A percentile compares a stretch with the other conserved stretches of the same genome.
phyloP scores from a whole-genome alignment of 1,140 invertebrate genomes.

The Pogonus chalceus region DNA sequence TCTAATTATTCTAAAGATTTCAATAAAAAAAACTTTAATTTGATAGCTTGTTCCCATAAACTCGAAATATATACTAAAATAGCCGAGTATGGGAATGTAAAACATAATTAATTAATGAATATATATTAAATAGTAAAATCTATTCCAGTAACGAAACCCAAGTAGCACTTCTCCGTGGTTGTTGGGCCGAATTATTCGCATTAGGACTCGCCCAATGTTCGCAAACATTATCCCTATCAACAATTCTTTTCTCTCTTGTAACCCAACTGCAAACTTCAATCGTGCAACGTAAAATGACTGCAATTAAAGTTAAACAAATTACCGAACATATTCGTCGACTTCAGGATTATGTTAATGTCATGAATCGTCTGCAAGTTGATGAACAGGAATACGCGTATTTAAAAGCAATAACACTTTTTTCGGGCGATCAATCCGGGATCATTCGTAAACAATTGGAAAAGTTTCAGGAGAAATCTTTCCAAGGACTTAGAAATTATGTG shows the following conservation, averaged over 20 bases:
- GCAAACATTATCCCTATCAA: slow-evolving; percentile 64
- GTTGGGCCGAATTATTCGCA: slow-evolving; percentile 89
- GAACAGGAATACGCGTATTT: slow-evolving; percentile 82
- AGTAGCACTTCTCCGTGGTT: slow-evolving; percentile 68
- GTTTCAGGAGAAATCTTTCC: slow-evolving; percentile 63
- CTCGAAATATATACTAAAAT: background rate
- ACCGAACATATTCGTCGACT: slow-evolving; percentile 74
- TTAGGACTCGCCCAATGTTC: slow-evolving; percentile 86
- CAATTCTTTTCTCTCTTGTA: slow-evolving; percentile 73
- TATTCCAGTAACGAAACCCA: slow-evolving; percentile 70
- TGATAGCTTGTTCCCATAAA: background rate
- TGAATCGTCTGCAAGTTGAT: slow-evolving; percentile 66
- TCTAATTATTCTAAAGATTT: slow-evolving; percentile 10
- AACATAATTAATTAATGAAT: slow-evolving; percentile 3
- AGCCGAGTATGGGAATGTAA: background rate
- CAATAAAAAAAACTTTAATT: slow-evolving; percentile 1
- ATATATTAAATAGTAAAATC: background rate
- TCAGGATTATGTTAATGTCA: slow-evolving; percentile 69
- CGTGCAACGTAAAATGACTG: slow-evolving; percentile 60
- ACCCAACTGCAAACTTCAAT: slow-evolving; percentile 56
- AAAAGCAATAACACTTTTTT: slow-evolving; percentile 78
- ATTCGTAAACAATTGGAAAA: slow-evolving; percentile 42
- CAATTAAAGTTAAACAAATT: slow-evolving; percentile 61
- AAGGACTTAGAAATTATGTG: slow-evolving; percentile 54
- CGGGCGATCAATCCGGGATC: slow-evolving; percentile 40